phyloP scores from a whole-genome alignment of 2,888 invertebrate species.

The Latheticus oryzae region DNA sequence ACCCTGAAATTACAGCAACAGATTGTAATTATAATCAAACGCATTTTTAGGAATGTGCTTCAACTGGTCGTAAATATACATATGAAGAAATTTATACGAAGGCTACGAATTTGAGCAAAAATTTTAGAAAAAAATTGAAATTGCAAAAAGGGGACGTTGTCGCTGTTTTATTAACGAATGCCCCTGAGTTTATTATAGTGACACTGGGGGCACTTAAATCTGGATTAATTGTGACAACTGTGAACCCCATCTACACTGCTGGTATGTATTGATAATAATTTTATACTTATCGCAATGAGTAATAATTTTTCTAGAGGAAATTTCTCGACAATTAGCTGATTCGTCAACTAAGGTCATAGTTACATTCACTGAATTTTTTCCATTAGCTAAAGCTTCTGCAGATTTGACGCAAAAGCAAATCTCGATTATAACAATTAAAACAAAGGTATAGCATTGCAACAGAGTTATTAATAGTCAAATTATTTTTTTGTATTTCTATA shows the following conservation, averaged over 20 bases:
- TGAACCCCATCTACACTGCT: constrained; percentile 80
- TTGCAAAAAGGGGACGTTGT: constrained; percentile 75
- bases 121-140: constrained; percentile 73
- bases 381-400: constrained; percentile 66
- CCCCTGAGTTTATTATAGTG: constrained; percentile 80
- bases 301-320: constrained; percentile 70
- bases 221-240: constrained; percentile 76
- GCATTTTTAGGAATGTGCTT: constrained; percentile 74
- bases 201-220: constrained; percentile 76
- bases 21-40: constrained; percentile 6
- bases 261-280: constrained; percentile 49
- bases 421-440: constrained; percentile 70
- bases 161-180: constrained; percentile 79
- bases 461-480: neutral
- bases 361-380: constrained; percentile 70
- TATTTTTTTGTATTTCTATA: neutral
- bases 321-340: constrained; percentile 70
- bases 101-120: constrained; percentile 69
- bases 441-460: constrained; percentile 47
- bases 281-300: neutral
- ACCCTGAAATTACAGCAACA: constrained; percentile 3
- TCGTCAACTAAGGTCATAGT: constrained; percentile 73
- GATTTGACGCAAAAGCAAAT: constrained; percentile 63
- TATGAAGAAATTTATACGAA: constrained; percentile 75
- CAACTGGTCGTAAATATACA: constrained; percentile 79